Percentiles rank a stretch among this genome's conserved stretches.
These are phyloP conservation scores for Alouatta palliata DNA, from an alignment of 2,113 vertebrate species.

Conservation along the genomic window DNA sequence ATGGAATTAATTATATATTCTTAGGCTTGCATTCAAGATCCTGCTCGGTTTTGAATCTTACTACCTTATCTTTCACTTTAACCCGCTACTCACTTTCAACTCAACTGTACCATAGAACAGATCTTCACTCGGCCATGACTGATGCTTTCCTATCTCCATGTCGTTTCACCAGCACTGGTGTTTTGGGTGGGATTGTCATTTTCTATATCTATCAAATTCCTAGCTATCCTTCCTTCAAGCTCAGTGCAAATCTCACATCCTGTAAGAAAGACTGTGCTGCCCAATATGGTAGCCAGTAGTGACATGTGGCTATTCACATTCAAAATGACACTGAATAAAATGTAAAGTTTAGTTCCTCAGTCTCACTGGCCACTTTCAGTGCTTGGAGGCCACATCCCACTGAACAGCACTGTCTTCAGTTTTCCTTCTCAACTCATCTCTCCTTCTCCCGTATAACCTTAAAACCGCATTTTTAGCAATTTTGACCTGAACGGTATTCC, in stretches of 20 bases:
- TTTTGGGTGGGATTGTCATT: slow-evolving; percentile 8
- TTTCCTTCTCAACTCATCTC: not conserved
- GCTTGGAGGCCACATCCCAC: not conserved
- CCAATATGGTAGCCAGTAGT: not conserved
- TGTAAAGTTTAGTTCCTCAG: not conserved
- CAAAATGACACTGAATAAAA: not conserved
- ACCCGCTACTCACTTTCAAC: not conserved
- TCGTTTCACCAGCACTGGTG: not conserved
- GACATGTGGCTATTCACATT: not conserved
- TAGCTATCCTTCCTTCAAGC: not conserved
- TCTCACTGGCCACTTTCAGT: not conserved
- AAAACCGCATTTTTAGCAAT: not conserved
- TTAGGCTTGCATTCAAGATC: not conserved
- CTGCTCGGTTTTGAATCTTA: not conserved
- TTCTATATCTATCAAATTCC: not conserved
- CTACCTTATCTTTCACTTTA: not conserved
- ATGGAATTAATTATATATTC: not conserved
- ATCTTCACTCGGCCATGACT: not conserved
- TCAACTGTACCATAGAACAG: not conserved
- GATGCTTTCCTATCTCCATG: not conserved
- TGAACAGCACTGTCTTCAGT: not conserved
- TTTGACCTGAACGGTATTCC: slow-evolving; percentile 6
- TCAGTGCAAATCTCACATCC: not conserved
- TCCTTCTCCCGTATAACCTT: not conserved
- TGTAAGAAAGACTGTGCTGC: not conserved